Conservation (phyloP, 1,140 invertebrate genomes). For the Palaemon carinicauda region DNA sequence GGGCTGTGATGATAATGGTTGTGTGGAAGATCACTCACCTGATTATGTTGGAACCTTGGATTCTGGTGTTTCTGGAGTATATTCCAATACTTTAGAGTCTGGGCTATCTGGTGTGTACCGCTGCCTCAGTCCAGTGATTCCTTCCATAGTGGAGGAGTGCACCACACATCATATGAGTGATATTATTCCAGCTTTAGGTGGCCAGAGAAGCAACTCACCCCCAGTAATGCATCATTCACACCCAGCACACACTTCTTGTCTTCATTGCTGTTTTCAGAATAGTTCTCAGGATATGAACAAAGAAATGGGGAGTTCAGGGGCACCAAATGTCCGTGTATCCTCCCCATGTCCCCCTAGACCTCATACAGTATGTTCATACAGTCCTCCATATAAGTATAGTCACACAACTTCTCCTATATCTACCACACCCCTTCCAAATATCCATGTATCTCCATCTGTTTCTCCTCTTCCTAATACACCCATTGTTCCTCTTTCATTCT, state of each 20-base stretch:
- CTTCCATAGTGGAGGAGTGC: constrained; percentile 54
- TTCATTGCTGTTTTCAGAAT: constrained; percentile 37
- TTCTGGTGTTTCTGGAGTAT: constrained; percentile 54
- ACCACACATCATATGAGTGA: constrained; percentile 56
- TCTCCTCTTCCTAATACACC: neutral
- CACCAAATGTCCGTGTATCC: neutral
- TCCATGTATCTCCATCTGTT: neutral
- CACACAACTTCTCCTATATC: neutral
- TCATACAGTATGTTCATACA: constrained; percentile 35
- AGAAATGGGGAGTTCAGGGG: neutral
- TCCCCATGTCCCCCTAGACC: constrained; percentile 24
- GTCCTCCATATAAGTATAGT: constrained; percentile 33
- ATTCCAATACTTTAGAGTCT: constrained; percentile 51
- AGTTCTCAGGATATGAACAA: constrained; percentile 7
- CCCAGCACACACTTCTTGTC: constrained; percentile 41
- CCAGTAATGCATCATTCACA: constrained; percentile 50
- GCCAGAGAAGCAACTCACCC: constrained; percentile 17
- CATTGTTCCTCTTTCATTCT: neutral
- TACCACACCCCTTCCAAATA: neutral
- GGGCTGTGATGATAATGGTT: constrained; percentile 35
- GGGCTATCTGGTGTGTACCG: constrained; percentile 53
- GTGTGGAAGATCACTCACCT: neutral
- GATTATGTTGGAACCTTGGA: constrained; percentile 53
- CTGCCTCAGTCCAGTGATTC: constrained; percentile 56
- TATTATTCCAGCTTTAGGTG: constrained; percentile 39